Base-by-base conservation (phyloP, 1,140 invertebrate genomes). In the Orchesella cincta region DNA sequence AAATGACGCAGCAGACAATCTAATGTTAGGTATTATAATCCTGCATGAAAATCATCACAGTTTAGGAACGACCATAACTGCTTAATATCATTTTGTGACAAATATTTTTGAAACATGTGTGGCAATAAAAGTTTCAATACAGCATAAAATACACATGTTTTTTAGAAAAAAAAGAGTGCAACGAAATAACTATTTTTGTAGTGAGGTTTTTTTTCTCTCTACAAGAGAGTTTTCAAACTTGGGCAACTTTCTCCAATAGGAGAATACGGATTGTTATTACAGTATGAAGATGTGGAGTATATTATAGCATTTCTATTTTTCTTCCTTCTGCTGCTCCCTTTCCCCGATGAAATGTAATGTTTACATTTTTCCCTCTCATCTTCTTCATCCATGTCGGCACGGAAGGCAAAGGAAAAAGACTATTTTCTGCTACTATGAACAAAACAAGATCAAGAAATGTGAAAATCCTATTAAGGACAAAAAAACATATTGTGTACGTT, bases 391-490 rank as follows among this genome's bases (percentile, higher is more conserved):
- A 57, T 57, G 23, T n/a, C 52, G 52, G 23, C 52, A 18, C 5
- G 52, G 52, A 57, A 57, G 23, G 14, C 52, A 12, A 57, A 5
- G 62, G 62, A 31, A 29, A 31, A 67, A 67, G 31, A 67, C 62
- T n/a, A 67, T 67, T 67, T 67, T 67, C 31, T 67, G 31, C 28
- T 31, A 31, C 28, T 23, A 67, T 33, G 62, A 67, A 29, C 62
- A 67, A 67, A 67, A 67, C 62, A 67, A 67, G 62, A 67, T 67
- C 62, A 67, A 29, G 62, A 67, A 33, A 67, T 67, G 31, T 29
- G 62, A 67, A 67, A 57, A 57, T 57, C 52, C 23, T 57, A 57
- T 57, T 57, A 57, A 57, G 3, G 52, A 57, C 52, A 14, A 3
- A 57, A 57, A 18, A 46, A 46, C 39, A 46, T 46, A 46, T 46